Conservation (phyloP, 2,888 invertebrate species). For the Pristionchus arcanus region DNA sequence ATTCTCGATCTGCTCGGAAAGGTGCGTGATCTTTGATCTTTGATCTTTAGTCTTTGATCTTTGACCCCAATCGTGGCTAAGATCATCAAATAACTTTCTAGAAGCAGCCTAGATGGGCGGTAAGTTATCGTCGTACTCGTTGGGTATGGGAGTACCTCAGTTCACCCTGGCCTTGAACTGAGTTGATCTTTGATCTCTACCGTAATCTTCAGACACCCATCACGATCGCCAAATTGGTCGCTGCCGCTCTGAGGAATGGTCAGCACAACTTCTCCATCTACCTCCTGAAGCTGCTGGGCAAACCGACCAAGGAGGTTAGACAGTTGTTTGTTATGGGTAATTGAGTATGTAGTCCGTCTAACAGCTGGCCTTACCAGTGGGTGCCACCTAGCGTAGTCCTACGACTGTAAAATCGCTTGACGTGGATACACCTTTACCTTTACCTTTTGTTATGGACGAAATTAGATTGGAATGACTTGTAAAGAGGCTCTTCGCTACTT, state of each 20-base stretch:
- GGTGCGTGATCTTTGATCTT: slow-evolving; percentile 9
- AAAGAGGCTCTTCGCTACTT: no score
- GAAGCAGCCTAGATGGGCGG: background rate
- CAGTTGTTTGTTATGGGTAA: no score
- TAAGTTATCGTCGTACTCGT: background rate
- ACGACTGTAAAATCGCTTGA: no score
- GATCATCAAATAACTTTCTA: background rate
- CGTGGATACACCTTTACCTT: no score
- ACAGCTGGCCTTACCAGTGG: no score
- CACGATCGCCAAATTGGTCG: slow-evolving; percentile 46
- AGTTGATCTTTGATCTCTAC: background rate
- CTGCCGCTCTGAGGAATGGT: slow-evolving; percentile 49
- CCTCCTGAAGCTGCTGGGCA: slow-evolving; percentile 50
- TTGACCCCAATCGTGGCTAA: background rate
- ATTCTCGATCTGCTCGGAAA: slow-evolving; percentile 55
- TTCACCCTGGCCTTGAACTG: background rate
- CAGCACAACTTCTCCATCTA: slow-evolving; percentile 56
- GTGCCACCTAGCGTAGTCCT: no score
- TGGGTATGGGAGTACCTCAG: background rate
- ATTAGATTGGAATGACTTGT: no score
- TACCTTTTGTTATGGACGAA: no score
- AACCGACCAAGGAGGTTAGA: slow-evolving; percentile 13
- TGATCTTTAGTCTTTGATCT: background rate
- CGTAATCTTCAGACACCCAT: slow-evolving; percentile 29
- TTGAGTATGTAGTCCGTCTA: no score